These are phyloP conservation scores for Drosophila kambysellisi DNA, from an alignment of 2,888 invertebrate species.

Conservation along the genomic window DNA sequence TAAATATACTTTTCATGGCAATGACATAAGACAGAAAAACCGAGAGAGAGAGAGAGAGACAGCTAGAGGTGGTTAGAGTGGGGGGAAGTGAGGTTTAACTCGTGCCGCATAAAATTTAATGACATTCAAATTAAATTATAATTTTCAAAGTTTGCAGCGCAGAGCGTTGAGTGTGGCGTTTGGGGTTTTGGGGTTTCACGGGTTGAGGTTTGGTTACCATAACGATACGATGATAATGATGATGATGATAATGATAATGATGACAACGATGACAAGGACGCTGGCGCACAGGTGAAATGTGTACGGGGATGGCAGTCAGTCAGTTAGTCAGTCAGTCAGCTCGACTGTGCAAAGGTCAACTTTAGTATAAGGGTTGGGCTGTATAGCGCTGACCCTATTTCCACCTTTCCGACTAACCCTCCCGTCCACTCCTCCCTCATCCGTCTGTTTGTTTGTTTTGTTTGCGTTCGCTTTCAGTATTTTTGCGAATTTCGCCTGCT, in stretches of 20 bases:
- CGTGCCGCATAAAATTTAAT: conserved; percentile 71
- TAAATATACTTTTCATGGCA: background rate
- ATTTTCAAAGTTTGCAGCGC: conserved; percentile 71
- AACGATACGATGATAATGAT: conserved; percentile 41
- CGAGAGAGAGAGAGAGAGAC: conserved; percentile 1
- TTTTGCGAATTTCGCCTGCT: conserved; percentile 62
- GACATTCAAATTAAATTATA: conserved; percentile 79
- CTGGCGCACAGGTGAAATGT: conserved; percentile 52
- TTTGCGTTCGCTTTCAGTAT: conserved; percentile 73
- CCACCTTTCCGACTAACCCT: conserved; percentile 3
- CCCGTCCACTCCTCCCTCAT: background rate
- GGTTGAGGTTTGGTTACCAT: conserved; percentile 7
- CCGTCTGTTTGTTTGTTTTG: conserved; percentile 60
- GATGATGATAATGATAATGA: conserved; percentile 25
- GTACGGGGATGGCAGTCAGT: conserved; percentile 21
- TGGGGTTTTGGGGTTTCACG: background rate
- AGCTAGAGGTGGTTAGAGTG: background rate
- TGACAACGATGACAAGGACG: conserved; percentile 66
- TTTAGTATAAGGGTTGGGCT: conserved; percentile 63
- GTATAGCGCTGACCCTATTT: conserved; percentile 12
- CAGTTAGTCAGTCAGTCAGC: conserved; percentile 40
- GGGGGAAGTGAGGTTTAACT: conserved; percentile 8
- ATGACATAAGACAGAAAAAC: background rate
- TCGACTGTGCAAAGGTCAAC: conserved; percentile 58
- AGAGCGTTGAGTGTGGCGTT: conserved; percentile 14